Evolutionary conservation across 2,888 invertebrate species (phyloP).

Genomic region (Hymenopus coronatus): DNA sequence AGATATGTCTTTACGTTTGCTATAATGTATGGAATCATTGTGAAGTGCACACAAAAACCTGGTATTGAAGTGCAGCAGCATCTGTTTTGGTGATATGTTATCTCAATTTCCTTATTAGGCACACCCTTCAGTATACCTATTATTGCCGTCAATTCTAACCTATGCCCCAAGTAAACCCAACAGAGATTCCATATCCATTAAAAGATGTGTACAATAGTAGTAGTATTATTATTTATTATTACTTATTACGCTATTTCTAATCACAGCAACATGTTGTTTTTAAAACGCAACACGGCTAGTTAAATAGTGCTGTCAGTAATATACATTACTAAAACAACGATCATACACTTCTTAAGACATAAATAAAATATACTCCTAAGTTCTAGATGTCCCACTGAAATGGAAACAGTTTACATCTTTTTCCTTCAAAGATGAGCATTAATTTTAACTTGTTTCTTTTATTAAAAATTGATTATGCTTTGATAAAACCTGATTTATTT

Average conservation of each 20-base stretch:
- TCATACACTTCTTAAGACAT: slow-evolving; percentile 30
- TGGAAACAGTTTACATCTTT: slow-evolving; percentile 12
- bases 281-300: slow-evolving; percentile 24
- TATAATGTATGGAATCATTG: slow-evolving; percentile 13
- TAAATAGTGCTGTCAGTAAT: slow-evolving; percentile 25
- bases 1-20: slow-evolving; percentile 19
- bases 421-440: slow-evolving; percentile 29
- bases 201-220: not conserved
- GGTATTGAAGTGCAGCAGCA: not conserved
- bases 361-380: slow-evolving; percentile 27
- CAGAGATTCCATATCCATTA: not conserved
- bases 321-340: slow-evolving; percentile 33
- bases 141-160: not conserved
- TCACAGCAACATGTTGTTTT: slow-evolving; percentile 32
- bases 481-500: slow-evolving; percentile 14
- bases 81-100: not conserved
- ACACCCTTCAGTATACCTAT: not conserved
- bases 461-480: slow-evolving; percentile 20
- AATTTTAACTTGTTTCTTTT: slow-evolving; percentile 21
- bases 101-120: not conserved
- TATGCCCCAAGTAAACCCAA: not conserved
- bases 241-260: slow-evolving; percentile 30
- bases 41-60: slow-evolving; percentile 12
- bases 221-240: slow-evolving; percentile 24
- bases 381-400: not conserved